A percentile compares a stretch with the other conserved stretches of the same genome.
These are phyloP conservation scores for Alectura lathami DNA, from an alignment of 2,113 vertebrate genomes.

Conservation along the genomic window DNA sequence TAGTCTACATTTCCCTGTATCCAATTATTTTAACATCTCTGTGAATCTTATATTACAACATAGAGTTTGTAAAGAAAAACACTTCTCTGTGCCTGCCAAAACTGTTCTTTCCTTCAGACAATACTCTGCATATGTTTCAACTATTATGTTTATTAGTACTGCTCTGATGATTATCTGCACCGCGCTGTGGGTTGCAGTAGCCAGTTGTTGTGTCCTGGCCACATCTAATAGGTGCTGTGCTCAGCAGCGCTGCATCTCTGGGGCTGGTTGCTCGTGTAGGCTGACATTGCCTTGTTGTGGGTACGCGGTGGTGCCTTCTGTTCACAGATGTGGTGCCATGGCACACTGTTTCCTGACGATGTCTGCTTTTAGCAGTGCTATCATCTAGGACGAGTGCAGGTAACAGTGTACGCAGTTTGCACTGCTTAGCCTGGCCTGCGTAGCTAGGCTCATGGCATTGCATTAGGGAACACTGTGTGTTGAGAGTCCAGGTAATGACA, in stretches of 20 bases:
- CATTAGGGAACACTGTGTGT: fast-evolving
- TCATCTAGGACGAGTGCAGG: not conserved
- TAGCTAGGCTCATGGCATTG: fast-evolving
- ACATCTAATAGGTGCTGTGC: not conserved
- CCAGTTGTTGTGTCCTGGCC: not conserved
- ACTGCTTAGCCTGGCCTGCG: not conserved
- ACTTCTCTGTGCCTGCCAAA: not conserved
- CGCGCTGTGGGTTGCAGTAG: not conserved
- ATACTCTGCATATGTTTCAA: not conserved
- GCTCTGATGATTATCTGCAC: not conserved
- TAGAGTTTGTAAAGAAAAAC: not conserved
- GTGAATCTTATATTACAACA: not conserved
- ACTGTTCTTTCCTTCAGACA: not conserved
- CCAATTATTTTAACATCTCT: not conserved
- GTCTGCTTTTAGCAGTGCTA: not conserved
- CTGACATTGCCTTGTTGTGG: not conserved
- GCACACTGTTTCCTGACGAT: not conserved
- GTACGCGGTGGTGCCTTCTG: not conserved
- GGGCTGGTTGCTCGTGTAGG: not conserved
- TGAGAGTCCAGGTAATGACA: not conserved
- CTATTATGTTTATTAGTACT: too few relatives aligned
- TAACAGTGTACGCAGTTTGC: not conserved
- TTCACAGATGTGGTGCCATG: not conserved
- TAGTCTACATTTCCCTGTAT: not conserved
- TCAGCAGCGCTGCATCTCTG: not conserved